Evolutionary conservation across 2,113 vertebrate genomes (phyloP).

Genomic region (Gadus chalcogrammus): DNA sequence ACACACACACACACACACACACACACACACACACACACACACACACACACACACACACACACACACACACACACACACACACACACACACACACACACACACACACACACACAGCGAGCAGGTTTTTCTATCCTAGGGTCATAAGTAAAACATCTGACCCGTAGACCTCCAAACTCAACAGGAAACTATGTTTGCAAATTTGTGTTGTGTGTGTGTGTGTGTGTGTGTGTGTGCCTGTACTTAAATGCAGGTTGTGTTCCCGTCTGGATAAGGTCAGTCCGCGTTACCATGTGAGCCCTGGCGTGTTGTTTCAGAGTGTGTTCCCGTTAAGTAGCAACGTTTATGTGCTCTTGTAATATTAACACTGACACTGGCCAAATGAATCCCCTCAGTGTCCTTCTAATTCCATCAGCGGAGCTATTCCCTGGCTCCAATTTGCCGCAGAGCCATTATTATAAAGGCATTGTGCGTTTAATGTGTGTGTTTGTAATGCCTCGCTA

Average conservation of each 20-base stretch:
- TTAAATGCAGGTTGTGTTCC: not conserved
- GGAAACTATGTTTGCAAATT: constrained; percentile 19
- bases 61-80: constrained; percentile 13
- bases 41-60: constrained; percentile 6
- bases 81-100: constrained; percentile 1
- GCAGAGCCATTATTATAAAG: constrained; percentile 50
- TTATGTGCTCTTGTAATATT: no score
- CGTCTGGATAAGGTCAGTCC: no score
- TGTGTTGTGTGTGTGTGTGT: constrained; percentile 15
- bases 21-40: constrained; percentile 5
- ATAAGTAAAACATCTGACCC: constrained; percentile 52
- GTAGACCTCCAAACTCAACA: constrained; percentile 22
- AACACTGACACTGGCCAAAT: constrained; percentile 15
- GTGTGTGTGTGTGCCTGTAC: not conserved
- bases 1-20: constrained; percentile 7
- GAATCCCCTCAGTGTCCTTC: constrained; percentile 38
- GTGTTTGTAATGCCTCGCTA: constrained; percentile 59
- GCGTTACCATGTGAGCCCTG: no score
- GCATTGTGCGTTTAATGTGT: constrained; percentile 53
- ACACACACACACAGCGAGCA: constrained; percentile 25
- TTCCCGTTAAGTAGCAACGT: no score
- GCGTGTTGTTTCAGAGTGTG: no score
- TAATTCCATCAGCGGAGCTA: constrained; percentile 45
- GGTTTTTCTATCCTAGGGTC: constrained; percentile 52
- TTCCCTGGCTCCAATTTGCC: constrained; percentile 44